Conservation (phyloP, 2,797 vertebrate species). For the Pangasius larnaudii region DNA sequence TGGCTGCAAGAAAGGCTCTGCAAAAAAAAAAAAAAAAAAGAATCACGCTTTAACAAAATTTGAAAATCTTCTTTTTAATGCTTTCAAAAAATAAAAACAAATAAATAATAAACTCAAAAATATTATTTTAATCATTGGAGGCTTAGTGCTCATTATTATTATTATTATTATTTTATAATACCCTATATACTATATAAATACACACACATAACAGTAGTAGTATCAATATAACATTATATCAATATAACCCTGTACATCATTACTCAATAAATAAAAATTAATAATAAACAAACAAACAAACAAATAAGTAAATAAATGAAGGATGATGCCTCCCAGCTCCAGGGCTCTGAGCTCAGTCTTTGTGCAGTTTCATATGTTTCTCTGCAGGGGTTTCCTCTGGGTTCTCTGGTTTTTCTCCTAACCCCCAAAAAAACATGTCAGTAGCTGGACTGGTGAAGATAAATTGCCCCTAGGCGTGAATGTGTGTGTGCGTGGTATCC, state of each 20-base stretch:
- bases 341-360: neutral
- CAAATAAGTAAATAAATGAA: neutral
- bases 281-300: neutral
- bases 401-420: constrained; percentile 2
- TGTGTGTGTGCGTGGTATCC: neutral
- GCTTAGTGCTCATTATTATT: neutral
- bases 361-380: neutral
- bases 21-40: neutral
- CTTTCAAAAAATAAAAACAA: too few relatives aligned
- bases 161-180: neutral
- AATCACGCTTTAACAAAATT: too few relatives aligned
- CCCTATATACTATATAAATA: neutral
- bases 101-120: too few relatives aligned
- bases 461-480: neutral
- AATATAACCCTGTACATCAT: neutral
- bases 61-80: too few relatives aligned
- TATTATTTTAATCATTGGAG: too few relatives aligned
- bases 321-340: neutral
- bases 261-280: neutral
- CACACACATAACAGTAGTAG: neutral
- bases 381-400: neutral
- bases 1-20: neutral
- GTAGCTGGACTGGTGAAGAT: neutral
- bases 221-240: neutral
- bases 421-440: neutral